A percentile compares a stretch with the other conserved stretches of the same genome.
phyloP scores from a whole-genome alignment of 2,113 vertebrate species.

The Sinocyclocheilus anshuiensis region DNA sequence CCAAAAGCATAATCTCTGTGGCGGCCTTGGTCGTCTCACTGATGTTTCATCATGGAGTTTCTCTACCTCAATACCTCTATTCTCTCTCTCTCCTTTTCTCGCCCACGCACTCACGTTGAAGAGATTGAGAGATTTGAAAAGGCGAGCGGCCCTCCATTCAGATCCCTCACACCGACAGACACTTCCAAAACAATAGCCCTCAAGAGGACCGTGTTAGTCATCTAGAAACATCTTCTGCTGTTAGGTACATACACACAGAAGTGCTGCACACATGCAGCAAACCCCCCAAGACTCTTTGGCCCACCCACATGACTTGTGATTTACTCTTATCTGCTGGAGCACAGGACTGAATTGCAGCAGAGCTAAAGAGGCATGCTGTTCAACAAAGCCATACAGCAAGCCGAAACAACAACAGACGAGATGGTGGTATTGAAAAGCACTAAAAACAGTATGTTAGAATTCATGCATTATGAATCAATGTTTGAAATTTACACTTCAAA shows the following conservation, averaged over 20 bases:
- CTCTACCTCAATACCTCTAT: conserved; percentile 12
- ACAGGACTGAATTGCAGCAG: conserved; percentile 7
- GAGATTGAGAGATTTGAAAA: conserved; percentile 36
- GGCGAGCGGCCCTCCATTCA: conserved; percentile 14
- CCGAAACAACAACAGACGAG: background rate
- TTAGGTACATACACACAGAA: conserved; percentile 37
- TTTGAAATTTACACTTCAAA: background rate
- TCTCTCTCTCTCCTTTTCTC: conserved; percentile 22
- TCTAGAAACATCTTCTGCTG: conserved; percentile 39
- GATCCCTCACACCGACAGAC: conserved; percentile 27
- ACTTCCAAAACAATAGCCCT: conserved; percentile 43
- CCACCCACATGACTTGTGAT: conserved; percentile 40
- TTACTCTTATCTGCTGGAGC: conserved; percentile 32
- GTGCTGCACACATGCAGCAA: conserved; percentile 18
- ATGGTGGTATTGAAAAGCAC: background rate
- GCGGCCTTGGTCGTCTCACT: conserved; percentile 1
- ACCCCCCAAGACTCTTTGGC: conserved; percentile 21
- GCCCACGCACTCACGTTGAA: conserved; percentile 6
- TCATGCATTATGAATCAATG: background rate
- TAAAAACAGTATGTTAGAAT: background rate
- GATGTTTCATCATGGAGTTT: conserved; percentile 3
- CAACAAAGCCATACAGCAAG: conserved; percentile 17
- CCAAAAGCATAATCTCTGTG: conserved; percentile 28
- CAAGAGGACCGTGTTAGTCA: conserved; percentile 49
- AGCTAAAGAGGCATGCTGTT: conserved; percentile 28